Evolutionary conservation across 2,113 vertebrate genomes (phyloP), one percentile per base, ranked within the genome.

Genomic region (Pelobates fuscus): DNA sequence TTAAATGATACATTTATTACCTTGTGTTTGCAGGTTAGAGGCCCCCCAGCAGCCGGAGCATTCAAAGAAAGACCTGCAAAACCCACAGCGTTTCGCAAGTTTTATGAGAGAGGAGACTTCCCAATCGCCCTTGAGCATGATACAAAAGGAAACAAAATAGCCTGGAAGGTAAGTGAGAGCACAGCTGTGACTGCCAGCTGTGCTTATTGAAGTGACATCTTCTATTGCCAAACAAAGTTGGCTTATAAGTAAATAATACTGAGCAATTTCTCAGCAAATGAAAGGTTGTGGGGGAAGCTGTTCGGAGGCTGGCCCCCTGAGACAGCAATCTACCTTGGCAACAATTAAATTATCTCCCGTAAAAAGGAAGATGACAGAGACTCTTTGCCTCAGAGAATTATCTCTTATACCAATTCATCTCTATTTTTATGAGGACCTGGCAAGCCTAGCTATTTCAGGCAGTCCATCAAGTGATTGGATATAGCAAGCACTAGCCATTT

Each of bases 81-180:
- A 82, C 92, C 92, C 8, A 97, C 94, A 14, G 85, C 82, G 1
- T 98, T 99, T 79, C 91, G 95, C 69, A 97, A 93, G 84, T 94
- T 91, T 85, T 98, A 96, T 25, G 93, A 98, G n/a, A 85, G 94
- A 17, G 93, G 95, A 73, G 94, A 97, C 79, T 92, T 98, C 82
- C 96, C 95, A 2, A 92, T 99, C 18, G 92, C 92, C 18, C 86
- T 98, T 86, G 85, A 93, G 46, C 94, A 97, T 5, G 87, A 91
- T 71, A 77, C 83, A 2, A 94, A 85, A 86, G 93, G 92, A 81
- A 95, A 95, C 85, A 91, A 88, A 83, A 98, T 99, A 1, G 90
- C 91, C 70, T 99, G 96, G 96, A 98, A 97, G 97, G 96, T 98
- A 94, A 91, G 90, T 85, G 75, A 10, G 78, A 80, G 77, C 83